Percentiles rank a stretch among this genome's conserved stretches.
phyloP scores from a whole-genome alignment of 2,888 invertebrate species.

The Chloromyia formosa region DNA sequence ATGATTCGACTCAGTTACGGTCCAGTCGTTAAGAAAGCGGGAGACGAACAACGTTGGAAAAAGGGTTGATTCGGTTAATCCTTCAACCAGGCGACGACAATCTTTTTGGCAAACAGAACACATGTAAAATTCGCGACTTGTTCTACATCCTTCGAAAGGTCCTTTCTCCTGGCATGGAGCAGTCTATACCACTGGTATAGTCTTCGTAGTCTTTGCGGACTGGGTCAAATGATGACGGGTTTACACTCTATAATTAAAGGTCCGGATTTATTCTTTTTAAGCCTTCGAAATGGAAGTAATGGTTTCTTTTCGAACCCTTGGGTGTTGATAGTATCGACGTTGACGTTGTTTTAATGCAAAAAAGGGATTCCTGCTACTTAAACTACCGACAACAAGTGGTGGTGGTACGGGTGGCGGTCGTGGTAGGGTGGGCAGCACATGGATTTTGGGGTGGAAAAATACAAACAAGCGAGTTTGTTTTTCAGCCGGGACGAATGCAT shows the following conservation, averaged over 20 bases:
- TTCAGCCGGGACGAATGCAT: not conserved
- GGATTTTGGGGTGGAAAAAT: not conserved
- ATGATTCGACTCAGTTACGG: conserved; percentile 31
- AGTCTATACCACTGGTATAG: not conserved
- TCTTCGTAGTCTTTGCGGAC: not conserved
- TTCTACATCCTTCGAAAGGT: not conserved
- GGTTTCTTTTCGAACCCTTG: conserved; percentile 10
- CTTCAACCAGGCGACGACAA: conserved; percentile 44
- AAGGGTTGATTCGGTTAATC: conserved; percentile 49
- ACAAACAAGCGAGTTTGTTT: not conserved
- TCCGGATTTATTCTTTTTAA: conserved; percentile 32
- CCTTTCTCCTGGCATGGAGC: not conserved
- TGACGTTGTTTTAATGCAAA: not conserved
- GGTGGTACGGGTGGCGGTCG: not conserved
- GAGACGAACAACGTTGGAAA: conserved; percentile 1
- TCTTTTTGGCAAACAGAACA: conserved; percentile 39
- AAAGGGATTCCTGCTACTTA: not conserved
- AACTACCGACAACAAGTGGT: not conserved
- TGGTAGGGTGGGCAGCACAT: not conserved
- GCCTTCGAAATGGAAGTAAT: conserved; percentile 27
- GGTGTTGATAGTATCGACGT: not conserved
- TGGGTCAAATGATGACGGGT: conserved; percentile 33
- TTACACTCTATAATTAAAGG: conserved; percentile 36
- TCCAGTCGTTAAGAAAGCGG: conserved; percentile 11
- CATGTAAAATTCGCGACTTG: not conserved